Evolutionary conservation across 2,888 invertebrate genomes (phyloP), one percentile per base, ranked within the genome.

Genomic region (Crematogaster levior): DNA sequence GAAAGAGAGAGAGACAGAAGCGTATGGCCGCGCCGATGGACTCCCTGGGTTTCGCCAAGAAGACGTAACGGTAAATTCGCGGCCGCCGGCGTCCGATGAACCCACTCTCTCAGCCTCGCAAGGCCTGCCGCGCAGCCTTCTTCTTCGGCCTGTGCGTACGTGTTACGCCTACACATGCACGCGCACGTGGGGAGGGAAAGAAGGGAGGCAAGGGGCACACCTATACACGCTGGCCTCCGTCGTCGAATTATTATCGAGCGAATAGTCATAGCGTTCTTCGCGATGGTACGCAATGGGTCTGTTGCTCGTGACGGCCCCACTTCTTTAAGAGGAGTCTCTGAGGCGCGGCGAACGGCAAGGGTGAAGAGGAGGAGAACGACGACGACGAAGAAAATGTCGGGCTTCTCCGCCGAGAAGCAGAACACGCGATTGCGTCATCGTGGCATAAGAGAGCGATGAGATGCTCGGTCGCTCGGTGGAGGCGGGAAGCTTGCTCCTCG

Each of bases 11-110:
- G 73, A 79, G 66, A 79, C 51, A 48, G 84, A 77, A 83, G 88
- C 72, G 83, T 40, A 56, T 12, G 53, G 53, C 30, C 70, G 81
- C 85, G 87, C 86, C 77, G 84, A 87, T 90, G 88, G 88, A 89
- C 90, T 89, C 89, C 88, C 88, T 90, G 92, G 91, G 94, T 93
- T 94, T 94, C 92, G 93, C 93, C 93, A 93, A 93, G 94, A 94
- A 94, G 93, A 93, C 87, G 88, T 94, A 94, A 94, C 94, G 94
- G 94, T 94, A 94, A 92, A 93, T 92, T 93, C 92, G 94, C 94
- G 94, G 94, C 94, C 94, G 94, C 92, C 91, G 93, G 94, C 94
- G 94, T 94, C 94, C 94, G 94, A 94, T 94, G 94, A 94, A 94
- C 94, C 93, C 94, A 92, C 93, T 92, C 94, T 92, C 91, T 92